phyloP scores from a whole-genome alignment of 1,140 invertebrate genomes.

The Coptotermes formosanus region DNA sequence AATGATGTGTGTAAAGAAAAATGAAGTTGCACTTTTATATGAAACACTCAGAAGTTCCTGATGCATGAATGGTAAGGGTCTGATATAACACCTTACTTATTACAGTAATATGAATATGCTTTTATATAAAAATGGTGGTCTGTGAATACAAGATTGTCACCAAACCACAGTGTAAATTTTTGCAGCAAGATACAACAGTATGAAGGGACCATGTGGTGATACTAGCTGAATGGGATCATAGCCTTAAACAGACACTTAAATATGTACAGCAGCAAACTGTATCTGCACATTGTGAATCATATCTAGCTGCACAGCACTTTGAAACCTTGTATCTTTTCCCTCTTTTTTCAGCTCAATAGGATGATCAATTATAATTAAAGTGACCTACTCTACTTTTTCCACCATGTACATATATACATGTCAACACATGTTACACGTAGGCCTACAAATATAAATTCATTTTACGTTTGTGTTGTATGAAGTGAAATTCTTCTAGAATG shows the following conservation, averaged over 20 bases:
- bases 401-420: neutral
- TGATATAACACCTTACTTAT: neutral
- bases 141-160: neutral
- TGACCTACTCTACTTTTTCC: neutral
- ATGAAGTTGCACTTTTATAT: too few relatives aligned
- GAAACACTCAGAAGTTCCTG: too few relatives aligned
- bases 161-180: neutral
- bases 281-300: neutral
- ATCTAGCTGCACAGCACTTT: neutral
- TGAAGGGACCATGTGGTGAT: constrained; percentile 28
- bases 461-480: neutral
- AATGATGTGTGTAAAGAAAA: too few relatives aligned
- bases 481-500: neutral
- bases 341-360: neutral
- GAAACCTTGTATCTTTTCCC: neutral
- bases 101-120: neutral
- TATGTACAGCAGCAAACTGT: neutral
- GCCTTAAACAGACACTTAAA: constrained; percentile 23
- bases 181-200: neutral
- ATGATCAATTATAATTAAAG: neutral
- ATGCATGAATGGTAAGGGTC: too few relatives aligned
- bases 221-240: constrained; percentile 29
- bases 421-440: neutral
- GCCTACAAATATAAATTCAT: neutral
- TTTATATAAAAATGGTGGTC: neutral